Evolutionary conservation across 2,797 vertebrate species (phyloP).

Genomic region (Cryptoblepharus egeriae): DNA sequence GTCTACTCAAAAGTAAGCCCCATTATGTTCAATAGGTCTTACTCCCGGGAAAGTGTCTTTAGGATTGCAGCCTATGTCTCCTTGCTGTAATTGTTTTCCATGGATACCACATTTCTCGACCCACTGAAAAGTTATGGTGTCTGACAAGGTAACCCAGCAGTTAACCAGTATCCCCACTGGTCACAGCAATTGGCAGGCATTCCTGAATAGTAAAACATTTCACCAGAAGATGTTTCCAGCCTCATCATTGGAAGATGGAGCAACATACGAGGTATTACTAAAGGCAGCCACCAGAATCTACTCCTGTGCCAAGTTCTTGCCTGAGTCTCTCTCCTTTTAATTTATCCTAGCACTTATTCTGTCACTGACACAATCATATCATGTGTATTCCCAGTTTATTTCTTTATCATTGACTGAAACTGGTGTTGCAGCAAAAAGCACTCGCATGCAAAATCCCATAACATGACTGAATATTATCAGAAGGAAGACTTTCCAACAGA

Average conservation of each 20-base stretch:
- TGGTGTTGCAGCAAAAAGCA: not conserved
- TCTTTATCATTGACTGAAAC: not conserved
- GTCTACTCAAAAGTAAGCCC: too few relatives aligned
- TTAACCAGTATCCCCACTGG: too few relatives aligned
- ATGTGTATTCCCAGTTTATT: not conserved
- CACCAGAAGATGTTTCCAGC: not conserved
- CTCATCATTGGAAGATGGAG: not conserved
- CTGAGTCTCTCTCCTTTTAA: not conserved
- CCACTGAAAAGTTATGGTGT: too few relatives aligned
- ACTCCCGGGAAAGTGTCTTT: too few relatives aligned
- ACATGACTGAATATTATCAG: not conserved
- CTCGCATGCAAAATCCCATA: too few relatives aligned
- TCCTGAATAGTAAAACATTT: not conserved
- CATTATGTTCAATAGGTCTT: too few relatives aligned
- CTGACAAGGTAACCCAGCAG: too few relatives aligned
- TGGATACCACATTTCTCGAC: too few relatives aligned
- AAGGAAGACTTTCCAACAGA: not conserved
- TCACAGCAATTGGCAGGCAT: too few relatives aligned
- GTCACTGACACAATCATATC: not conserved
- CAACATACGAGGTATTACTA: not conserved
- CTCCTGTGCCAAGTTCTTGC: not conserved
- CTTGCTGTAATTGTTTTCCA: too few relatives aligned
- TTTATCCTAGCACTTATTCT: not conserved
- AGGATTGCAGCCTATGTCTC: too few relatives aligned
- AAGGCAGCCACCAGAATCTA: not conserved